phyloP scores from a whole-genome alignment of 2,113 vertebrate genomes.

The Phylloscopus trochiloides region DNA sequence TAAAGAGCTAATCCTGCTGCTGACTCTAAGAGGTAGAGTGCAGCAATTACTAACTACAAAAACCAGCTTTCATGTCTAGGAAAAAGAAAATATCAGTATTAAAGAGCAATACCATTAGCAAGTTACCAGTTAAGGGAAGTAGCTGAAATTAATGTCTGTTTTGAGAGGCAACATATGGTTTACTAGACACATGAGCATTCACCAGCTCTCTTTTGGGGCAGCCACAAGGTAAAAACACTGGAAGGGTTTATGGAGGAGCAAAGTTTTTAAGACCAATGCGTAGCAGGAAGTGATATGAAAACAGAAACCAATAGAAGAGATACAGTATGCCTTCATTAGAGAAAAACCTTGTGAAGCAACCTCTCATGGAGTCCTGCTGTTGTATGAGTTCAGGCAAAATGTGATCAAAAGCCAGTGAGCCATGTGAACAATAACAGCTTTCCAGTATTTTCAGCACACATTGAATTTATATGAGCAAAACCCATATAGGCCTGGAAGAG shows the following conservation, averaged over 20 bases:
- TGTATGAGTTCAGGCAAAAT: not conserved
- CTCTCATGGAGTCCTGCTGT: not conserved
- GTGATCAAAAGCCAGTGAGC: not conserved
- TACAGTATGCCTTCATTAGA: not conserved
- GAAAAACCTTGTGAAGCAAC: not conserved
- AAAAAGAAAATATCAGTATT: not conserved
- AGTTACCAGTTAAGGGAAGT: not conserved
- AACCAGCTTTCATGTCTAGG: not conserved
- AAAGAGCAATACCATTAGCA: not conserved
- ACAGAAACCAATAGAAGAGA: not conserved
- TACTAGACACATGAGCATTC: not conserved
- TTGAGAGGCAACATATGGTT: not conserved
- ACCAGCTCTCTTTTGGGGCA: not conserved
- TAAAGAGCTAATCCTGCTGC: not conserved
- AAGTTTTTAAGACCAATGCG: not conserved
- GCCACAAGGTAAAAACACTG: not conserved
- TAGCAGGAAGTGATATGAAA: not conserved
- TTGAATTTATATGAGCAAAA: not conserved
- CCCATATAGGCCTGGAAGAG: not conserved
- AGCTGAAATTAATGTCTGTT: not conserved
- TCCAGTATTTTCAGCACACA: not conserved
- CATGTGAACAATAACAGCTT: fast-evolving
- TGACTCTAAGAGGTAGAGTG: not conserved
- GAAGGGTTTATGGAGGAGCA: not conserved
- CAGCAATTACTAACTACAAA: not conserved